A percentile compares a stretch with the other conserved stretches of the same genome.
Conservation (phyloP, 2,888 invertebrate genomes). For the Sipha maydis region DNA sequence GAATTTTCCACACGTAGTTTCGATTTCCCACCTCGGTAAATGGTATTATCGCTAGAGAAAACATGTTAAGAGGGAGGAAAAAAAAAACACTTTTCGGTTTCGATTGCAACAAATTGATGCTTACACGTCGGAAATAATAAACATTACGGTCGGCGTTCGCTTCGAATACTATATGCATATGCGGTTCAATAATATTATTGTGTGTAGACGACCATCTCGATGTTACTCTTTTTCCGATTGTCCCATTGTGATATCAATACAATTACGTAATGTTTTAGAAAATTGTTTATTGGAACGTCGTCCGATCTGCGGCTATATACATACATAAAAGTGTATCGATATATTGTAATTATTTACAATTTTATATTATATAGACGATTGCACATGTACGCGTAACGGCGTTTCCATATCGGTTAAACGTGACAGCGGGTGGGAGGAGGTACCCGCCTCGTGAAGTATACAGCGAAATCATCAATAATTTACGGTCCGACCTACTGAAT, state of each 20-base stretch:
- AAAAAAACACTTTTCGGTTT: neutral
- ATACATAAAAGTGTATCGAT: neutral
- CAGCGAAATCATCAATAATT: slow-evolving; percentile 37
- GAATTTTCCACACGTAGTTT: neutral
- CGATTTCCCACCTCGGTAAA: neutral
- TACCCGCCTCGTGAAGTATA: neutral
- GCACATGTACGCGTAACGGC: neutral
- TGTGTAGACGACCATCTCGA: neutral
- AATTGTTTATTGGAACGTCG: neutral
- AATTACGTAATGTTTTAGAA: neutral
- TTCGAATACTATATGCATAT: neutral
- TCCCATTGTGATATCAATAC: too few relatives aligned
- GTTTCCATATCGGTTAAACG: neutral
- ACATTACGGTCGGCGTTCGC: neutral
- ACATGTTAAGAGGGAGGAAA: neutral
- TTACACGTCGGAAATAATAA: neutral
- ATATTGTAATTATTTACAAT: neutral
- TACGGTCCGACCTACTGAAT: slow-evolving; percentile 25
- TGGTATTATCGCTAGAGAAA: neutral
- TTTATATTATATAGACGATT: neutral
- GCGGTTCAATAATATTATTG: neutral
- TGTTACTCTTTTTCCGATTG: neutral
- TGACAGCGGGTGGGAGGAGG: neutral
- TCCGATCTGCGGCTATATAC: neutral
- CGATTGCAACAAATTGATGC: neutral